A percentile compares a stretch with the other conserved stretches of the same genome.
Evolutionary conservation across 1,140 invertebrate species (phyloP).

Genomic region (Oreohelix idahoensis): DNA sequence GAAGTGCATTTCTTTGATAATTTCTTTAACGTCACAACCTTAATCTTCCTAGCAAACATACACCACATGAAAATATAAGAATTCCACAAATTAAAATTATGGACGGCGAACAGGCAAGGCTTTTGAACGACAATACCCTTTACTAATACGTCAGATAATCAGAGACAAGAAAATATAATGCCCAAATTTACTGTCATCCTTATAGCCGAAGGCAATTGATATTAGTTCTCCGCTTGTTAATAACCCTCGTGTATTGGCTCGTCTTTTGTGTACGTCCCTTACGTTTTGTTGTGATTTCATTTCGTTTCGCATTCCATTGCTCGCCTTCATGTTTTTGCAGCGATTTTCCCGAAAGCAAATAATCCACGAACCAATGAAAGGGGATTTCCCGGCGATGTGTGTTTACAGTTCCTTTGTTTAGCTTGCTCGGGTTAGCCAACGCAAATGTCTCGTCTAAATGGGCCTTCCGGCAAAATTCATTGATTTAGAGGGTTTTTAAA

Average conservation of each 20-base stretch:
- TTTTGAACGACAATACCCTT: constrained; percentile 4
- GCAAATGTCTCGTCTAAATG: constrained; percentile 17
- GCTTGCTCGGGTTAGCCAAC: constrained; percentile 11
- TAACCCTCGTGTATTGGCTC: constrained; percentile 13
- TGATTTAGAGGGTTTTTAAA: constrained; percentile 10
- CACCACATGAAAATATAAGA: background rate
- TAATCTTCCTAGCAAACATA: constrained; percentile 9
- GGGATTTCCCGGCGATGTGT: constrained; percentile 15
- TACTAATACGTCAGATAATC: constrained; percentile 13
- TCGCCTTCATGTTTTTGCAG: constrained; percentile 19
- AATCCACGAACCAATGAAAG: constrained; percentile 9
- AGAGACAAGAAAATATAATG: constrained; percentile 4
- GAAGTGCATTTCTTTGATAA: constrained; percentile 9
- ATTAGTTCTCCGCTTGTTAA: constrained; percentile 14
- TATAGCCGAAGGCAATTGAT: background rate
- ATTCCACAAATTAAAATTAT: constrained; percentile 14
- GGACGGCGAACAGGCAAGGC: background rate
- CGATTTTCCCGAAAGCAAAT: constrained; percentile 13
- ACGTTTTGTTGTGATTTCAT: constrained; percentile 17
- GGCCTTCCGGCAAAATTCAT: constrained; percentile 9
- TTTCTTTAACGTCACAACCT: background rate
- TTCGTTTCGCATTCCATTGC: constrained; percentile 12
- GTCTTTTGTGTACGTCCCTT: background rate
- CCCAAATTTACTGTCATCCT: constrained; percentile 10
- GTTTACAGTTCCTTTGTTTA: background rate